Conservation (phyloP, 2,797 vertebrate species). For the Pseudocheirus occidentalis region DNA sequence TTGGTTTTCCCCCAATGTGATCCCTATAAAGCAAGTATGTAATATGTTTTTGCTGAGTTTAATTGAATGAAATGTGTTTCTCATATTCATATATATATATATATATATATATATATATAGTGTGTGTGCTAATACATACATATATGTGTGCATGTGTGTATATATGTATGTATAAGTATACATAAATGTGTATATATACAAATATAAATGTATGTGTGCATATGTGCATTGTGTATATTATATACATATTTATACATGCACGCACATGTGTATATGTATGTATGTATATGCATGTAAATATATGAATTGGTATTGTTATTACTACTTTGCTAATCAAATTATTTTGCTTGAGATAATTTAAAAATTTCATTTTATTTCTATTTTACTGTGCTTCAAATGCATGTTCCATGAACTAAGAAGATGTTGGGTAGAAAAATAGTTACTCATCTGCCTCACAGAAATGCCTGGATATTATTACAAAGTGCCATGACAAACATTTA, state of each 20-base stretch:
- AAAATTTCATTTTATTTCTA: constrained; percentile 10
- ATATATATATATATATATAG: too few species aligned
- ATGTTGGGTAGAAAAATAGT: not conserved
- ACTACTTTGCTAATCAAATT: constrained; percentile 40
- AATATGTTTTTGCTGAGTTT: not conserved
- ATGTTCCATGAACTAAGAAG: constrained; percentile 32
- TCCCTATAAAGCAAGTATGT: not conserved
- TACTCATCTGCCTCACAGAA: constrained; percentile 4
- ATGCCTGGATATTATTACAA: constrained; percentile 13
- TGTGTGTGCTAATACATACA: too few species aligned
- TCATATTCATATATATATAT: too few species aligned
- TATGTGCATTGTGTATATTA: not conserved
- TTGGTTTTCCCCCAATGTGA: not conserved
- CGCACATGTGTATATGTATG: too few species aligned
- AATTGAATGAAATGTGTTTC: not conserved
- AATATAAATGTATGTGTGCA: too few species aligned
- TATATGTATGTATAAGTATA: too few species aligned
- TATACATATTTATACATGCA: too few species aligned
- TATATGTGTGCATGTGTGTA: too few species aligned
- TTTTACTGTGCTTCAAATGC: not conserved
- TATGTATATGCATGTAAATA: too few species aligned
- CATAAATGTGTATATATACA: too few species aligned
- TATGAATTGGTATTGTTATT: not conserved
- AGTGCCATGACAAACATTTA: not conserved
- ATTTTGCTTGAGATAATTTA: not conserved